Conservation (phyloP, 2,888 invertebrate species). For the Pomacea canaliculata region DNA sequence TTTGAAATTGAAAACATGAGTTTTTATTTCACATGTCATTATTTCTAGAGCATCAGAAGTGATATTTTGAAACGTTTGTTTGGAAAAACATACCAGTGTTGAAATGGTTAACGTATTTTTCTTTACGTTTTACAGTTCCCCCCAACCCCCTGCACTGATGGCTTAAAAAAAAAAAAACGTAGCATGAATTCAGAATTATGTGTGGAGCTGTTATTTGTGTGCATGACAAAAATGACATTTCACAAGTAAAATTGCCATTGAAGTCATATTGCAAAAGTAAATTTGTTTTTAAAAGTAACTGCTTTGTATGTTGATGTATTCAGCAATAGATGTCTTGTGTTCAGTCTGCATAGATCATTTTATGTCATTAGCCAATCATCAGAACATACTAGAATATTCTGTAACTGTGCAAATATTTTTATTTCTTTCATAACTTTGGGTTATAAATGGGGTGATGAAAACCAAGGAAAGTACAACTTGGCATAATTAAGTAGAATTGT, state of each 20-base stretch:
- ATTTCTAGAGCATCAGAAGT: too few relatives aligned
- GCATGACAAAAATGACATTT: constrained; percentile 27
- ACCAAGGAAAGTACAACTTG: too few relatives aligned
- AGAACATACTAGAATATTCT: too few relatives aligned
- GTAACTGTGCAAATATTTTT: too few relatives aligned
- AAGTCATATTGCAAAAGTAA: constrained; percentile 14
- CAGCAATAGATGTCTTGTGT: neutral
- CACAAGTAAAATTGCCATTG: constrained; percentile 26
- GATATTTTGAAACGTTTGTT: too few relatives aligned
- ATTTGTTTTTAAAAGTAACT: neutral
- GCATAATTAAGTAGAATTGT: too few relatives aligned
- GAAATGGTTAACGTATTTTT: neutral
- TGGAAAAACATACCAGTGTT: neutral
- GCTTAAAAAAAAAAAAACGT: constrained; percentile 16
- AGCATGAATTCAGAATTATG: constrained; percentile 24
- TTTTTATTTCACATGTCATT: too few relatives aligned
- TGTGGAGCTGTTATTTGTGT: constrained; percentile 26
- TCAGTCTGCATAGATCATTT: neutral
- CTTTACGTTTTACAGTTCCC: neutral
- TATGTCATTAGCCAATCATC: too few relatives aligned
- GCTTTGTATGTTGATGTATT: neutral
- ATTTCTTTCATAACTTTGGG: too few relatives aligned
- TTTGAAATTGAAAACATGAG: too few relatives aligned
- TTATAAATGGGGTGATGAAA: too few relatives aligned
- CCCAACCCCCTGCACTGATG: constrained; percentile 17